phyloP scores from a whole-genome alignment of 2,888 invertebrate species.

The Sinhomidia bicolor region DNA sequence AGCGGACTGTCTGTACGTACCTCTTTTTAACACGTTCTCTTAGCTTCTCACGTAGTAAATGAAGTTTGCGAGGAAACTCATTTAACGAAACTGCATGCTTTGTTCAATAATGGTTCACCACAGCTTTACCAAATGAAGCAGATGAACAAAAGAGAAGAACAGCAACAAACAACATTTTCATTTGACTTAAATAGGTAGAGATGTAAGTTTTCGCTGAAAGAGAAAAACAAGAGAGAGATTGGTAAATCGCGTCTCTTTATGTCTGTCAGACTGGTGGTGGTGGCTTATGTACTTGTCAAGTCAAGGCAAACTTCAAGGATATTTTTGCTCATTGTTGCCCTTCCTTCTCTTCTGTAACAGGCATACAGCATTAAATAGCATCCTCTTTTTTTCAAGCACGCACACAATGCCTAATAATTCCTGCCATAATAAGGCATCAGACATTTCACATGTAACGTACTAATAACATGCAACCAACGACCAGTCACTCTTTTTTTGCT shows the following conservation, averaged over 20 bases:
- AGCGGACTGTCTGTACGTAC: too few species aligned
- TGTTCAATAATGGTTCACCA: too few species aligned
- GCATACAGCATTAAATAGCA: constrained; percentile 41
- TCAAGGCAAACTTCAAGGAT: constrained; percentile 80
- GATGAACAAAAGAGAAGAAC: too few species aligned
- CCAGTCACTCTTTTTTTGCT: neutral
- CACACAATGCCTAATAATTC: constrained; percentile 49
- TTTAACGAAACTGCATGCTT: too few species aligned
- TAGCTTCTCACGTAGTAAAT: too few species aligned
- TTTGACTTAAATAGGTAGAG: neutral
- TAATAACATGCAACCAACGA: constrained; percentile 31
- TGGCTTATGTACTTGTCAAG: constrained; percentile 70
- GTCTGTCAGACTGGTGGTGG: constrained; percentile 42
- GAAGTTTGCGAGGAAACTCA: too few species aligned
- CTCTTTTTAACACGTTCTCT: too few species aligned
- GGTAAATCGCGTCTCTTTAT: neutral
- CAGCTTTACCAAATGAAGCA: too few species aligned
- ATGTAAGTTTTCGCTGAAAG: constrained; percentile 24
- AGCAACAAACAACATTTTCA: too few species aligned
- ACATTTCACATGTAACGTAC: constrained; percentile 1
- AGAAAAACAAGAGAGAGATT: constrained; percentile 38
- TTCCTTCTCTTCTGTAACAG: constrained; percentile 74
- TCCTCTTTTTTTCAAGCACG: constrained; percentile 43
- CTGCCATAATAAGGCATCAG: constrained; percentile 27
- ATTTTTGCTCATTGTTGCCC: constrained; percentile 74